Evolutionary conservation across 2,797 vertebrate genomes (phyloP).

Genomic region (Coccyzus lansbergi): DNA sequence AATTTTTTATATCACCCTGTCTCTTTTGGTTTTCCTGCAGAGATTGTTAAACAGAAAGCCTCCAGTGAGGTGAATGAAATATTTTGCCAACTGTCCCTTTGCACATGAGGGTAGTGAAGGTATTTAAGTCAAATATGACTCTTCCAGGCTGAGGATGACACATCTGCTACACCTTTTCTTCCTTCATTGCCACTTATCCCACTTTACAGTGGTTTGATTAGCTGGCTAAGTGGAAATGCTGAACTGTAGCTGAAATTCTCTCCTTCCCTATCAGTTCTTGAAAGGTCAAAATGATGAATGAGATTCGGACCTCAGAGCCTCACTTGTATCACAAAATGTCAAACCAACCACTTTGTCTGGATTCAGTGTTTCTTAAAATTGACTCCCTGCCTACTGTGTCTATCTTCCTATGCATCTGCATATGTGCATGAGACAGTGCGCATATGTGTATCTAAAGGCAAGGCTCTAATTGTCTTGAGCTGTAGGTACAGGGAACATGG

Average conservation of each 20-base stretch:
- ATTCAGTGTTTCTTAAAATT: constrained; percentile 9
- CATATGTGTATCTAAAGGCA: background rate
- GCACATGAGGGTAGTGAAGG: background rate
- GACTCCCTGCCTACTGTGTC: background rate
- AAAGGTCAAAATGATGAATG: constrained; percentile 52
- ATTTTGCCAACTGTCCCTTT: constrained; percentile 15
- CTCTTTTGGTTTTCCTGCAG: background rate
- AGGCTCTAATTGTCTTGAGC: background rate
- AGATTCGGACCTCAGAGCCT: constrained; percentile 28
- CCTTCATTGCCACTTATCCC: constrained; percentile 31
- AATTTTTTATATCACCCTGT: background rate
- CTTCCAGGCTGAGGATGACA: constrained; percentile 28
- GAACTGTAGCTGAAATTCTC: constrained; percentile 27
- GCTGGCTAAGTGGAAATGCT: constrained; percentile 33
- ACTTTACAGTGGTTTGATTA: constrained; percentile 32
- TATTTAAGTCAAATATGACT: constrained; percentile 50
- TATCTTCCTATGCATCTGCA: background rate
- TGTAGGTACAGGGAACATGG: background rate
- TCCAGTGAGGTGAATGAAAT: constrained; percentile 20
- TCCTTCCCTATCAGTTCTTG: constrained; percentile 30
- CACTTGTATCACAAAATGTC: constrained; percentile 37
- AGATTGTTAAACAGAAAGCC: constrained; percentile 1
- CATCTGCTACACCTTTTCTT: constrained; percentile 31
- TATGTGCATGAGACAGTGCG: background rate
- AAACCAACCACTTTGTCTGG: background rate